Percentiles rank a stretch among this genome's conserved stretches.
Conservation (phyloP, 1,140 invertebrate species). For the Bombyx mori region DNA sequence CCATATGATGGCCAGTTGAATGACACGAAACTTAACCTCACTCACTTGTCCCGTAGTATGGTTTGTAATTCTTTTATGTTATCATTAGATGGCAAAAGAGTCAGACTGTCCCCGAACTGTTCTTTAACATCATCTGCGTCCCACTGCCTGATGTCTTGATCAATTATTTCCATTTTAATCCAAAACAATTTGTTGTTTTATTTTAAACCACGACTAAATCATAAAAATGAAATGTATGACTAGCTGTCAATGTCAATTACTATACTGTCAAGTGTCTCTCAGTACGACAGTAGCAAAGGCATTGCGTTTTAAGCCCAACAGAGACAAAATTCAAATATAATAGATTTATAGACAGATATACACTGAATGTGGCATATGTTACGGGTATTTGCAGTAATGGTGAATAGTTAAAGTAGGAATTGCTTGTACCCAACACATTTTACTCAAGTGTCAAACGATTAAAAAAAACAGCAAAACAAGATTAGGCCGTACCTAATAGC, state of each 20-base stretch:
- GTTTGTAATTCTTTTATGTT: conserved; percentile 96
- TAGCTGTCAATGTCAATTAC: background rate
- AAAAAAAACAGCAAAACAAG: too few relatives aligned
- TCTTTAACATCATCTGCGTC: conserved; percentile 56
- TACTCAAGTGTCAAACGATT: too few relatives aligned
- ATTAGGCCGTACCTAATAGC: too few relatives aligned
- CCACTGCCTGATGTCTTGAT: conserved; percentile 56
- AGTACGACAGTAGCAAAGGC: too few relatives aligned
- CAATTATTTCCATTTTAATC: conserved; percentile 48
- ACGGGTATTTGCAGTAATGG: too few relatives aligned
- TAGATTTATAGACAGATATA: too few relatives aligned
- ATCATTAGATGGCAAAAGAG: conserved; percentile 85
- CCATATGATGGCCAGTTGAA: too few relatives aligned
- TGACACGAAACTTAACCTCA: conserved; percentile 35
- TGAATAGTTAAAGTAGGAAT: too few relatives aligned
- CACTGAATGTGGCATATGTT: too few relatives aligned
- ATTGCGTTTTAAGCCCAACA: too few relatives aligned
- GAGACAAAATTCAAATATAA: too few relatives aligned
- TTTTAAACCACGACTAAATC: background rate
- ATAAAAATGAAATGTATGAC: background rate
- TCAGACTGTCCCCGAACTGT: conserved; percentile 86
- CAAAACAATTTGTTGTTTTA: conserved; percentile 6
- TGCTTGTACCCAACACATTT: too few relatives aligned
- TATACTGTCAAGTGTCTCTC: background rate
- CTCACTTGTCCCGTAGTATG: conserved; percentile 94